Percentiles rank a stretch among this genome's conserved stretches.
Conservation (phyloP, 2,797 vertebrate species). For the Hozukius guyotensis region DNA sequence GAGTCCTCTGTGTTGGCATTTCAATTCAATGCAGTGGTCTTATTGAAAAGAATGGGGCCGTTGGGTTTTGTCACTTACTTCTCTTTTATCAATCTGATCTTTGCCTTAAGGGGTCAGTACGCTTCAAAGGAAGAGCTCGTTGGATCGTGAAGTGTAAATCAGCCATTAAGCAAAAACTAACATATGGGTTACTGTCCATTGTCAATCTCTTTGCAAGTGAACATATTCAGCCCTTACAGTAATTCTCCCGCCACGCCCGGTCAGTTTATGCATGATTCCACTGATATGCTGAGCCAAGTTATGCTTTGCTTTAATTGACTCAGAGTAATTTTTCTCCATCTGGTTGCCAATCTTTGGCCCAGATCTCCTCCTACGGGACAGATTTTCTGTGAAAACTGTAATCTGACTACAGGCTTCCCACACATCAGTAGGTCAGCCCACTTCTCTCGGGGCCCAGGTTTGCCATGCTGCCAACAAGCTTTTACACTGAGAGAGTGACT, state of each 20-base stretch:
- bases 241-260: not conserved
- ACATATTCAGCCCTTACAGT: not conserved
- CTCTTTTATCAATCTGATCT: not conserved
- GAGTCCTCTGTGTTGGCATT: not conserved
- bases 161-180: not conserved
- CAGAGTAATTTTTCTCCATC: constrained; percentile 50
- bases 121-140: not conserved
- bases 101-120: not conserved
- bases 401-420: constrained; percentile 33
- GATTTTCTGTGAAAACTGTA: constrained; percentile 52
- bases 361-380: constrained; percentile 58
- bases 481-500: not conserved
- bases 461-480: constrained; percentile 7
- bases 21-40: not conserved
- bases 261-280: constrained; percentile 19
- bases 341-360: constrained; percentile 54
- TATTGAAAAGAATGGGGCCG: not conserved
- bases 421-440: constrained; percentile 22
- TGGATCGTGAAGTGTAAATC: not conserved
- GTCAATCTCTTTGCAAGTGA: not conserved
- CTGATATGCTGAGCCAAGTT: constrained; percentile 39
- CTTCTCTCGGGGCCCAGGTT: constrained; percentile 25
- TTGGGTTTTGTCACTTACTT: not conserved
- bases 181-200: not conserved
- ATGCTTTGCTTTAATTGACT: constrained; percentile 51